These are phyloP conservation scores for Eremobia ochroleuca DNA, from an alignment of 2,888 invertebrate genomes.

Conservation along the genomic window DNA sequence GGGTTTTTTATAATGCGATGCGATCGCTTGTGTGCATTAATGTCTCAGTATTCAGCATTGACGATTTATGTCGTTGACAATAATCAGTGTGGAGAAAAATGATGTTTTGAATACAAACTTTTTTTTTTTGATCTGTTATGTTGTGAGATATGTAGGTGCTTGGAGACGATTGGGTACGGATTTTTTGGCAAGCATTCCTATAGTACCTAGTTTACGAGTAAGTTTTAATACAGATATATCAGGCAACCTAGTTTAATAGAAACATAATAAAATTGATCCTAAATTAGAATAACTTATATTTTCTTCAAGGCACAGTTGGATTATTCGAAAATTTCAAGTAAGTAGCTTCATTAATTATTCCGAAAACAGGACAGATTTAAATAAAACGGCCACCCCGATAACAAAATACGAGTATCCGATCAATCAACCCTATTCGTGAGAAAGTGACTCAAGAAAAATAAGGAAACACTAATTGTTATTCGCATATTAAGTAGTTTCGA, in stretches of 20 bases:
- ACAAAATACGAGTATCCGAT: conserved; percentile 73
- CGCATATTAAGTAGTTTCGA: conserved; percentile 87
- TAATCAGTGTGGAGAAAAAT: conserved; percentile 70
- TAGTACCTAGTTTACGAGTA: not conserved
- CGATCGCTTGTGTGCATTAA: conserved; percentile 77
- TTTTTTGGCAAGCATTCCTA: not conserved
- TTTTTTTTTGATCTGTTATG: conserved; percentile 60
- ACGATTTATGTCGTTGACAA: conserved; percentile 70
- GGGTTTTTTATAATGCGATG: conserved; percentile 82
- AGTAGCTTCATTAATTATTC: conserved; percentile 47
- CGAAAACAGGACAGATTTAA: conserved; percentile 66
- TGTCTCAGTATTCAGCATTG: conserved; percentile 72
- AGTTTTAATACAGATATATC: not conserved
- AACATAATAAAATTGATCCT: not conserved
- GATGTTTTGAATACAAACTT: conserved; percentile 69
- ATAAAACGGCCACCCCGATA: conserved; percentile 67
- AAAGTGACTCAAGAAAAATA: conserved; percentile 83
- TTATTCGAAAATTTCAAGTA: conserved; percentile 31
- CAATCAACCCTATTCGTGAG: conserved; percentile 88
- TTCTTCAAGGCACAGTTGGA: not conserved
- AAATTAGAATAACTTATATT: not conserved
- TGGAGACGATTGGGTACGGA: not conserved
- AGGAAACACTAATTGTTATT: conserved; percentile 89
- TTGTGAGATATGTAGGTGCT: conserved; percentile 52
- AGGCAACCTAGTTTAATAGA: not conserved